A percentile compares a stretch with the other conserved stretches of the same genome.
Evolutionary conservation across 2,113 vertebrate genomes (phyloP).

Genomic region (Labeo catla): DNA sequence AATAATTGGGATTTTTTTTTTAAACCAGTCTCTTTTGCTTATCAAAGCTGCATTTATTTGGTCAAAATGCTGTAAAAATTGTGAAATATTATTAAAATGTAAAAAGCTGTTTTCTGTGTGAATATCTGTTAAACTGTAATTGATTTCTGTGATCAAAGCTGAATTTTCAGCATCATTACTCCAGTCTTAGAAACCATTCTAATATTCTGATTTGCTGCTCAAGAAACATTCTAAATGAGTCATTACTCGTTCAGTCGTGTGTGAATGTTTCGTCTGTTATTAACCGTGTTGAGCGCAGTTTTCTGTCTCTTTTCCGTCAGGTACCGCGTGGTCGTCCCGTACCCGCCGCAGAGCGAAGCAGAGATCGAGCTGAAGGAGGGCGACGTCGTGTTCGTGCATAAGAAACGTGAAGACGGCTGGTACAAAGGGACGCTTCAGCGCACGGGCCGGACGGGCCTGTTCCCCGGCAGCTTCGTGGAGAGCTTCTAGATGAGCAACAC

Average conservation of each 20-base stretch:
- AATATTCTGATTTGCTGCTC: too few relatives aligned
- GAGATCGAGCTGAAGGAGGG: constrained; percentile 98
- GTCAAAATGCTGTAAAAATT: not conserved
- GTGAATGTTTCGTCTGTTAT: not conserved
- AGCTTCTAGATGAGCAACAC: constrained; percentile 83
- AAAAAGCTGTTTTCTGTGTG: not conserved
- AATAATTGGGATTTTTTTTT: not conserved
- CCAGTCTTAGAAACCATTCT: too few relatives aligned
- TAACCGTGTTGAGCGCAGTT: not conserved
- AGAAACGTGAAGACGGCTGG: constrained; percentile 97
- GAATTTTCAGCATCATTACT: too few relatives aligned
- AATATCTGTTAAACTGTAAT: not conserved
- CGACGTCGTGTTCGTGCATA: constrained; percentile 97
- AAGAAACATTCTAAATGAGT: too few relatives aligned
- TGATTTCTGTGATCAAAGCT: not conserved
- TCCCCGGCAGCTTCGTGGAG: constrained; percentile 97
- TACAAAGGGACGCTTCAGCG: constrained; percentile 97
- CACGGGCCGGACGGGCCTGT: constrained; percentile 94
- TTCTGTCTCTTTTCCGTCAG: constrained; percentile 68
- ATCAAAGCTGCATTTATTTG: not conserved
- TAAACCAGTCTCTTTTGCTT: not conserved
- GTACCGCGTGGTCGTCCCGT: constrained; percentile 94
- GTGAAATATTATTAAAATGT: not conserved
- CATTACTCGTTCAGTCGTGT: not conserved
- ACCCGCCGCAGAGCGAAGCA: constrained; percentile 95